These are phyloP conservation scores for Dryomyza anilis DNA, from an alignment of 2,888 invertebrate species.

Conservation along the genomic window DNA sequence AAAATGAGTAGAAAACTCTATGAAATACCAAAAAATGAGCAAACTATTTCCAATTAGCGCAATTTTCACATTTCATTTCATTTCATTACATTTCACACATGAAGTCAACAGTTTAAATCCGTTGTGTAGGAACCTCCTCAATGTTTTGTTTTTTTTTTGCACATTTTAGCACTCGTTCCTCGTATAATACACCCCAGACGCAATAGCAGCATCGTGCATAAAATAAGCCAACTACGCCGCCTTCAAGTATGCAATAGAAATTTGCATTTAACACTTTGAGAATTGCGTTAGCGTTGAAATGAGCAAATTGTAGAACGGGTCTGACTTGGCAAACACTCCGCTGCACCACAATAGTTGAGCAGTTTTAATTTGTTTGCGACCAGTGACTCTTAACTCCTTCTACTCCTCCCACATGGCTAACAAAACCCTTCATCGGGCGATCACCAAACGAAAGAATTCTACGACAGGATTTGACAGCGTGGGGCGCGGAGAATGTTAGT, in stretches of 20 bases:
- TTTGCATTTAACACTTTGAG: slow-evolving; percentile 20
- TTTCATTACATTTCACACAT: neutral
- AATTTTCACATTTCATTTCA: slow-evolving; percentile 4
- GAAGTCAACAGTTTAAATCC: neutral
- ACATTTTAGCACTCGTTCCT: too few relatives aligned
- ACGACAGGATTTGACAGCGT: too few relatives aligned
- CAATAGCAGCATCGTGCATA: slow-evolving; percentile 2
- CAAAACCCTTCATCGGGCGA: too few relatives aligned
- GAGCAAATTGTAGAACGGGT: neutral
- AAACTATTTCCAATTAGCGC: slow-evolving; percentile 24
- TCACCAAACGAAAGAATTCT: too few relatives aligned
- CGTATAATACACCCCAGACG: neutral
- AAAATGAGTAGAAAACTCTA: neutral
- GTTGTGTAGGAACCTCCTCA: too few relatives aligned
- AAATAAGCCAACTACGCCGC: slow-evolving; percentile 21
- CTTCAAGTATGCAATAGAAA: slow-evolving; percentile 20
- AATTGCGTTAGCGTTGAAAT: neutral
- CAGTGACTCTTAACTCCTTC: neutral
- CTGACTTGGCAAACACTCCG: neutral
- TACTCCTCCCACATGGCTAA: neutral
- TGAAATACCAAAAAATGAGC: neutral
- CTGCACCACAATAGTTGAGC: neutral
- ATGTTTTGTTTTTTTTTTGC: too few relatives aligned
- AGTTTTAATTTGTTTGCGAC: slow-evolving; percentile 13
- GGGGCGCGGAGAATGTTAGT: slow-evolving; percentile 3